Base-by-base conservation (phyloP, 2,113 vertebrate species). In the Stegostoma tigrinum region DNA sequence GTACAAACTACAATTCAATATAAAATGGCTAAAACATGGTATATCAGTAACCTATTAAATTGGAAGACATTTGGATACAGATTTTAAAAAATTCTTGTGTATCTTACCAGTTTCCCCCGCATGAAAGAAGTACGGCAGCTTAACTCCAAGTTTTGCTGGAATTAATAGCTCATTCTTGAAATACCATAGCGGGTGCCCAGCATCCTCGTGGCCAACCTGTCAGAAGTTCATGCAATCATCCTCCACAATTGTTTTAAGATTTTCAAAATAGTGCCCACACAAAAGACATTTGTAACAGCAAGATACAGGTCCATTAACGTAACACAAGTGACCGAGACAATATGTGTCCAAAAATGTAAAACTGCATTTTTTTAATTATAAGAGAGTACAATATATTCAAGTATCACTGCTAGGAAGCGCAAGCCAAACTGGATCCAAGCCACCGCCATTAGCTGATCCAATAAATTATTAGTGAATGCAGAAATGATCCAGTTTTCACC, bases 201-300 rank as follows among this genome's bases (percentile, higher is more conserved):
- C 96, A 86, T 99, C 99, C 96, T 99, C 99, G 38, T 97, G 97
- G 10, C 99, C 99, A 96, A 99, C 98, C 99, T 99, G 96, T 3
- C 95, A 66, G 96, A n/a, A 55, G 34, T 87, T 61, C 19, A 95
- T 17, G 24, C 30, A 87, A 80, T 52, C 48, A 52, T 61, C 30
- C 42, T 30, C 19, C 95, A 70, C n/a, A 75, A 15, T 30, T 14
- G 24, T 48, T 24, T 94, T 61, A 94, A 45, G 6, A 42, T 48
- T 30, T 89, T 30, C 24, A 61, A 89, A 30, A 24, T 61, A 55
- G 27, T 34, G 38, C 17, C 17, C 87, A 30, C 10, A 85, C 80
- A 89, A n/a, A 85, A 61, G 87, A 52, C 87, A 90, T 14, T 27
- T 55, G 23, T 10, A 68, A 66, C 91, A 42, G 55, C 64, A 94